Percentiles rank a stretch among this genome's conserved stretches.
phyloP scores from a whole-genome alignment of 2,888 invertebrate species.

The Bimastos eiseni region DNA sequence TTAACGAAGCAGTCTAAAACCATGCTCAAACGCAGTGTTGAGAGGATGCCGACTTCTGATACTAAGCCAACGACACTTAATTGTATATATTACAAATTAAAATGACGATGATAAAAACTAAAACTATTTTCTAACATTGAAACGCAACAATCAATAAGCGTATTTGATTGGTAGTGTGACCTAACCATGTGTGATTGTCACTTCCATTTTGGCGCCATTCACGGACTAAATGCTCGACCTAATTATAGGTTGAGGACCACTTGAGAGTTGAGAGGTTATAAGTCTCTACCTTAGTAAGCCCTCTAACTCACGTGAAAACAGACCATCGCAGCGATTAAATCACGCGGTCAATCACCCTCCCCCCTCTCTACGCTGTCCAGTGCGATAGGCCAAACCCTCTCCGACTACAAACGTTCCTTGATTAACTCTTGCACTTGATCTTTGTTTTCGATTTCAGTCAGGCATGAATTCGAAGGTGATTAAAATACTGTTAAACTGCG shows the following conservation, averaged over 20 bases:
- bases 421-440: neutral
- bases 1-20: too few species aligned
- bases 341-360: neutral
- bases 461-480: neutral
- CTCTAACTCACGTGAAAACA: neutral
- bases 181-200: neutral
- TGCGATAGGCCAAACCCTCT: neutral
- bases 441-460: neutral
- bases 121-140: too few species aligned
- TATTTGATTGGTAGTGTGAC: neutral
- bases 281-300: neutral
- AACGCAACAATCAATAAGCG: too few species aligned
- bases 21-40: too few species aligned
- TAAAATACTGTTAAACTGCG: neutral
- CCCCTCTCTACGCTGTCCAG: neutral
- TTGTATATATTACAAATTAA: too few species aligned
- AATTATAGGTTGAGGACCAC: neutral
- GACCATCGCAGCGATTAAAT: neutral
- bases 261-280: neutral
- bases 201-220: neutral
- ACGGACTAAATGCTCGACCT: neutral
- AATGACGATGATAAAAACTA: too few species aligned
- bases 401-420: neutral
- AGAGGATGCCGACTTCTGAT: too few species aligned
- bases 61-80: too few species aligned